Base-by-base conservation (phyloP, 2,113 vertebrate species). In the Ceratotherium simum region DNA sequence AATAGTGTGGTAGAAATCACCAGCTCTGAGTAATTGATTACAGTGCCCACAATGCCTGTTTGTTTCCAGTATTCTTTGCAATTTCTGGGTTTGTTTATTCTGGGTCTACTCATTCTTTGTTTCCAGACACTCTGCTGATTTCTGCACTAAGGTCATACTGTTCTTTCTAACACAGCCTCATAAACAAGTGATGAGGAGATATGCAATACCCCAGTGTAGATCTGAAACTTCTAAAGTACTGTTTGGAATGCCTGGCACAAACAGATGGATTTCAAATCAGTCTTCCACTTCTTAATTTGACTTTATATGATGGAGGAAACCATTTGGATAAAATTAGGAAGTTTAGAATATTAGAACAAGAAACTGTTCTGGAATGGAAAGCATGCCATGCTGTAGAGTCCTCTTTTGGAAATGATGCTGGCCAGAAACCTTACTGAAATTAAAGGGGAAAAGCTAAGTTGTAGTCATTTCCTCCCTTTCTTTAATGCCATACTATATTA, bases 321-420 rank as follows among this genome's bases (percentile, higher is more conserved):
- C 97, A 98, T 97, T 90, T 96, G 98, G 78, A 94, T 97, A 64
- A 98, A 98, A 98, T 98, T 92, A 98, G 89, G 25, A 42, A 97
- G 95, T 33, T 92, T 80, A 94, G 27, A 88, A 93, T 97, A 96
- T 9, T 14, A 96, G 76, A 95, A 65, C 1, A 70, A 95, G 97
- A 82, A 88, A 75, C 3, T 96, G 12, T 48, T 98, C 83, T 88
- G 33, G 70, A 95, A 60, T 92, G 21, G 82, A 90, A 97, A 51
- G 17, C 73, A 93, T 0, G 16, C 6, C 82, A 20, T 1, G 31
- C 25, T 69, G n/a, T 86, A 94, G 60, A 62, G 6, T 36, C 39
- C 65, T 72, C 23, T 56, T 79, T 95, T 95, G 90, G 12, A 81
- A 94, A 23, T 85, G 54, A 94, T 51, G 7, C 33, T 93, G 27